Base-by-base conservation (phyloP, 2,113 vertebrate species). In the Rhizomys pruinosus region DNA sequence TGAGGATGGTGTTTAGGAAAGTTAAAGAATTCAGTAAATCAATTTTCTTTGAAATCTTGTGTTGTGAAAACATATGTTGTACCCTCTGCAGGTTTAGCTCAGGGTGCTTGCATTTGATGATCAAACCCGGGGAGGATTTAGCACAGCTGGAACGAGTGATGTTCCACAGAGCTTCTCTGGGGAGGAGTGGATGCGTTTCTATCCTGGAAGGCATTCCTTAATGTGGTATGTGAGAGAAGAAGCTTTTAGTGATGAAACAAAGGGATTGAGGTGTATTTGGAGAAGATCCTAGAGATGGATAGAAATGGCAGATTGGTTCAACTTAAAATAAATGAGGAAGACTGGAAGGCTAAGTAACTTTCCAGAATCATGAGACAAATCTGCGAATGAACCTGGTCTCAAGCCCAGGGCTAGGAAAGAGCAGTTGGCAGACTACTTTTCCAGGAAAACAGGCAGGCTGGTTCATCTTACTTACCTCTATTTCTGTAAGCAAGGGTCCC, bases 261-360 rank as follows among this genome's bases (percentile, higher is more conserved):
- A 44, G 20, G 29, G 16, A 0, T 55, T 11, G 34, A 39, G 37
- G 52, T 7, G 34, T 6, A 76, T 29, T 59, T 85, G 79, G 4
- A 25, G 55, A 87, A 95, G 25, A 73, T 90, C 16, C 61, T 72
- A 16, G 4, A 59, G 73, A 64, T 47, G 84, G 44, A n/a, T 6
- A 5, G 5, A 66, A 76, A 32, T 32, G 44, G 17, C 22, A 27
- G 16, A 84, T 59, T 2, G 6, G 16, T 93, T 95, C 29, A 87
- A 93, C 90, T 95, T 84, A 91, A 94, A 93, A 86, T 12, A 69
- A 90, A 1, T 13, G 19, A 92, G 85, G 37, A 86, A 6, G 17
- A 25, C 47, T 42, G 73, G 32, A 79, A 85, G 25, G 32, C n/a
- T n/a, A n/a, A n/a, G n/a, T n/a, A n/a, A n/a, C n/a, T n/a, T 39